A percentile compares a stretch with the other conserved stretches of the same genome.
phyloP scores from a whole-genome alignment of 1,140 invertebrate genomes.

The Gryon sp. region DNA sequence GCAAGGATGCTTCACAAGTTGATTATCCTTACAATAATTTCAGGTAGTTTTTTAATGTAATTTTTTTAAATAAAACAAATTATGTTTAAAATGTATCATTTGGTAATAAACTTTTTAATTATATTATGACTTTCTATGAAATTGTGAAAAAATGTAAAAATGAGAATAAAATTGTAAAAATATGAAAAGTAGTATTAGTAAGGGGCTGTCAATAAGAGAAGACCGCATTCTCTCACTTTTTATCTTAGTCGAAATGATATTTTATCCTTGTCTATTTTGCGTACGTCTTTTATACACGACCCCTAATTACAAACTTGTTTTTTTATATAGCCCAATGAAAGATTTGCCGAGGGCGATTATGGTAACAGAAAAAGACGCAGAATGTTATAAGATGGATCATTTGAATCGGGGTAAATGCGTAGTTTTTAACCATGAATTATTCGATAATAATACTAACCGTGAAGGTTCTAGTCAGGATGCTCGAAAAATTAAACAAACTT shows the following conservation, averaged over 20 bases:
- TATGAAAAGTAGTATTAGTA: too few relatives aligned
- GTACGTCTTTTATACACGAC: too few relatives aligned
- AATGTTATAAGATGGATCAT: conserved; percentile 85
- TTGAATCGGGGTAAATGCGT: conserved; percentile 84
- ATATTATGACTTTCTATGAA: too few relatives aligned
- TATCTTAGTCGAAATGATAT: too few relatives aligned
- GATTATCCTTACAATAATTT: conserved; percentile 20
- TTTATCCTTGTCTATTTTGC: too few relatives aligned
- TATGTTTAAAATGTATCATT: too few relatives aligned
- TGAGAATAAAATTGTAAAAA: too few relatives aligned
- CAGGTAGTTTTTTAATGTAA: conserved; percentile 6
- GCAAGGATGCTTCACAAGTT: conserved; percentile 16
- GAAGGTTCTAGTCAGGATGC: conserved; percentile 69
- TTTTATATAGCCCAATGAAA: conserved; percentile 1
- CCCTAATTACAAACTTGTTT: neutral
- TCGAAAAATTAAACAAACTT: conserved; percentile 65
- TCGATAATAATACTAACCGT: conserved; percentile 72
- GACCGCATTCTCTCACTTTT: too few relatives aligned
- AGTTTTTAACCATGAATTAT: conserved; percentile 87
- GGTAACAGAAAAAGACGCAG: conserved; percentile 67
- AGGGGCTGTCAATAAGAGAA: too few relatives aligned
- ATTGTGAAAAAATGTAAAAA: too few relatives aligned
- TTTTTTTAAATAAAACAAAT: neutral
- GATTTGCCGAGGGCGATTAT: conserved; percentile 13
- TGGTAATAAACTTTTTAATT: too few relatives aligned